Percentiles rank a stretch among this genome's conserved stretches.
phyloP scores from a whole-genome alignment of 1,140 invertebrate genomes.

The Diuraphis noxia region DNA sequence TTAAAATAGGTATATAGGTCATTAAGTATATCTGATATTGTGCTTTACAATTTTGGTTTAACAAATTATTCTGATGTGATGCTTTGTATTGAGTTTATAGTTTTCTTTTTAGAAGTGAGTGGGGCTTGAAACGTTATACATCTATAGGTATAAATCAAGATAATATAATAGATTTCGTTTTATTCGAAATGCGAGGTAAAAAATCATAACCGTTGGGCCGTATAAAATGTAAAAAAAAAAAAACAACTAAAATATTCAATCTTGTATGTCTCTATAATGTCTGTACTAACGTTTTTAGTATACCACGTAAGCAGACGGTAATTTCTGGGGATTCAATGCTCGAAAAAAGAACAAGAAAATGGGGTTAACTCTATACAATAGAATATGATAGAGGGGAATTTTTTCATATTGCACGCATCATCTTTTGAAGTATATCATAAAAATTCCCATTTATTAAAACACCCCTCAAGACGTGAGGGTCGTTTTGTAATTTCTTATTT shows the following conservation, averaged over 20 bases:
- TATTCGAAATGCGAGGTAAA: background rate
- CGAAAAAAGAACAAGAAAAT: constrained; percentile 43
- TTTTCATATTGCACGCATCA: constrained; percentile 50
- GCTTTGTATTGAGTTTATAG: constrained; percentile 20
- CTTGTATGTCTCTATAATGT: constrained; percentile 27
- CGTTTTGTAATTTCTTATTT: constrained; percentile 50
- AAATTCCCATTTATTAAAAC: constrained; percentile 41
- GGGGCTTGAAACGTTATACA: background rate
- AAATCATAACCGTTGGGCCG: constrained; percentile 26
- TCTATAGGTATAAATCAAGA: background rate
- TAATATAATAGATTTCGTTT: constrained; percentile 42
- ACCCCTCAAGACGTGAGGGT: constrained; percentile 39
- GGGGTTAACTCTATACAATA: constrained; percentile 49
- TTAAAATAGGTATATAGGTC: background rate
- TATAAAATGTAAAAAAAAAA: constrained; percentile 34
- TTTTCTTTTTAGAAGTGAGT: background rate
- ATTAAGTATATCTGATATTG: background rate
- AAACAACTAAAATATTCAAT: constrained; percentile 40
- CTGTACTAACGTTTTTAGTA: background rate
- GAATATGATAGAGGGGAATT: constrained; percentile 48
- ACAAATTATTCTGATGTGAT: background rate
- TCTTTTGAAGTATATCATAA: constrained; percentile 53
- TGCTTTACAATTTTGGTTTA: background rate
- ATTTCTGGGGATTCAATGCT: constrained; percentile 19
- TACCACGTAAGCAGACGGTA: constrained; percentile 22